Conservation (phyloP, 2,888 invertebrate genomes). For the Spilosoma lubricipeda region DNA sequence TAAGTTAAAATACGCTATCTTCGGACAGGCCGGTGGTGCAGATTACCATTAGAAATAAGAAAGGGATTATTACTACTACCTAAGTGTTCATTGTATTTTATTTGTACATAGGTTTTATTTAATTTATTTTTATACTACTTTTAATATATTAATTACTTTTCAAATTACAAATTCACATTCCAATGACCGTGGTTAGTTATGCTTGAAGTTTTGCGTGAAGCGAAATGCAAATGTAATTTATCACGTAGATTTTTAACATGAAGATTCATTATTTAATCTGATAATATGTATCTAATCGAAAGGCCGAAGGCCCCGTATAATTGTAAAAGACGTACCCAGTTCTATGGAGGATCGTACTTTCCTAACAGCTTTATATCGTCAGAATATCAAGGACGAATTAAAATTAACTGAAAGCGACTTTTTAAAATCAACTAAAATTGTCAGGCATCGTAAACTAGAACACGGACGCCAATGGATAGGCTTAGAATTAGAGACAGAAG, state of each 20-base stretch:
- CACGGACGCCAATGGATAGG: too few relatives aligned
- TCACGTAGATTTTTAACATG: neutral
- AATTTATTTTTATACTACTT: conserved; percentile 11
- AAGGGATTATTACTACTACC: conserved; percentile 64
- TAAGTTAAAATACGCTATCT: conserved; percentile 48
- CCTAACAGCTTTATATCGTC: too few relatives aligned
- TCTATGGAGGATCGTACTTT: too few relatives aligned
- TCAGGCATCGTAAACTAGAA: too few relatives aligned
- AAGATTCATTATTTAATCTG: neutral
- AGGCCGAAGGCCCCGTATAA: too few relatives aligned
- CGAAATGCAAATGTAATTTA: neutral
- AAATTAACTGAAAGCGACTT: too few relatives aligned
- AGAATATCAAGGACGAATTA: too few relatives aligned
- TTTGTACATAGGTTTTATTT: conserved; percentile 40
- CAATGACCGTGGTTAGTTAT: neutral
- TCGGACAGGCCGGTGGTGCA: conserved; percentile 84
- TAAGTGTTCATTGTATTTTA: conserved; percentile 72
- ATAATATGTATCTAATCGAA: too few relatives aligned
- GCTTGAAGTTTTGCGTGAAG: neutral
- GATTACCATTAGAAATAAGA: conserved; percentile 82
- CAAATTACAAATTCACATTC: neutral
- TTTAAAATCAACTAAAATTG: too few relatives aligned
- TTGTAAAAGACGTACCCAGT: too few relatives aligned
- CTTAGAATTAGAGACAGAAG: too few relatives aligned
- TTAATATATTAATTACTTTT: neutral